Evolutionary conservation across 2,797 vertebrate species (phyloP).

Genomic region (Notolepis coatsorum): DNA sequence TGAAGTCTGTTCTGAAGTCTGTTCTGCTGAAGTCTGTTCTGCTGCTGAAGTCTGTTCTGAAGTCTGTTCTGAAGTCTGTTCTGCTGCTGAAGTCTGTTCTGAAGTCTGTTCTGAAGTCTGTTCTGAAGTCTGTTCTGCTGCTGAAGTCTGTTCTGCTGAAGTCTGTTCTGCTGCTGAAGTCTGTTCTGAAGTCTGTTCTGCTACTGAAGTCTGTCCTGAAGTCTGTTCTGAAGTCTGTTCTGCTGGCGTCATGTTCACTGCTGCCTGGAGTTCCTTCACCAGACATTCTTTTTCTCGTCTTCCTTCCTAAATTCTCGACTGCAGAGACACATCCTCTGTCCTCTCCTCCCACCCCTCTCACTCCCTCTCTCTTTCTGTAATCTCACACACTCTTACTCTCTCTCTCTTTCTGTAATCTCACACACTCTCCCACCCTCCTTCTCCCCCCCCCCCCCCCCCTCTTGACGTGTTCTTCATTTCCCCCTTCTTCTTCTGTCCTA

Average conservation of each 20-base stretch:
- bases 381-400: constrained; percentile 27
- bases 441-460: constrained; percentile 58
- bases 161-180: background rate
- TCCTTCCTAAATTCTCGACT: constrained; percentile 77
- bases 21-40: no score
- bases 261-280: constrained; percentile 79
- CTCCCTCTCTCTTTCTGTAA: constrained; percentile 60
- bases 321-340: constrained; percentile 69
- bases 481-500: constrained; percentile 45
- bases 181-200: constrained; percentile 63
- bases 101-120: no score
- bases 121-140: no score
- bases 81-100: no score
- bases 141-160: constrained; percentile 34
- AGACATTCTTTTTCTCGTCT: constrained; percentile 75
- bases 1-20: no score
- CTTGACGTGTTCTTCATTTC: constrained; percentile 60
- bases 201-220: constrained; percentile 39
- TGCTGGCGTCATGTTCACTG: constrained; percentile 56
- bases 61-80: no score
- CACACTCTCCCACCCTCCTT: constrained; percentile 52
- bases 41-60: no score
- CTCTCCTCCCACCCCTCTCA: constrained; percentile 48
- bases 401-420: constrained; percentile 52
- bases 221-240: constrained; percentile 46